phyloP scores from a whole-genome alignment of 2,113 vertebrate species.

The Glaucomys volans region DNA sequence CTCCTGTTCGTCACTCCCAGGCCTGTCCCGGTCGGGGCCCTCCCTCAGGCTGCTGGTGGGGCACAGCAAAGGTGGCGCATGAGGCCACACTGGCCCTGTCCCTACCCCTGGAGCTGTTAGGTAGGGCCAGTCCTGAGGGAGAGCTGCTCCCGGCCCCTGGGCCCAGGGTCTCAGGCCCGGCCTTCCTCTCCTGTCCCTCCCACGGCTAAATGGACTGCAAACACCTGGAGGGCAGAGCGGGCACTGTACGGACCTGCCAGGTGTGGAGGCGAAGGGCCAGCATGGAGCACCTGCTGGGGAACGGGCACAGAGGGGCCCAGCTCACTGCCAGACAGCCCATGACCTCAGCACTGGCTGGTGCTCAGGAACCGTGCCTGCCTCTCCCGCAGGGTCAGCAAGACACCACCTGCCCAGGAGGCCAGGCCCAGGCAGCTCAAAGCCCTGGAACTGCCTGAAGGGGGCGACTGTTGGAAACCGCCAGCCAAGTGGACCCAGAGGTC shows the following conservation, averaged over 20 bases:
- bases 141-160: too few species aligned
- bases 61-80: background rate
- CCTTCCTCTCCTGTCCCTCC: background rate
- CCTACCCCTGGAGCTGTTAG: background rate
- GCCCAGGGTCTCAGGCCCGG: too few species aligned
- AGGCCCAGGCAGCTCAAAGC: background rate
- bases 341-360: background rate
- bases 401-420: background rate
- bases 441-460: too few species aligned
- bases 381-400: background rate
- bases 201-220: too few species aligned
- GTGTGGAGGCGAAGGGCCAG: too few species aligned
- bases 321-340: too few species aligned
- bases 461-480: too few species aligned
- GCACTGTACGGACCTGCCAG: too few species aligned
- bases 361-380: background rate
- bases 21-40: conserved; percentile 76
- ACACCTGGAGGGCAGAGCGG: too few species aligned
- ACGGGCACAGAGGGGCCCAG: too few species aligned
- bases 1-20: conserved; percentile 66
- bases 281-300: too few species aligned
- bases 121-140: background rate
- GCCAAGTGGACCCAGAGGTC: too few species aligned
- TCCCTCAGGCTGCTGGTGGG: conserved; percentile 78
- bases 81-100: background rate